Base-by-base conservation (phyloP, 2,797 vertebrate species). In the Sebastes melanostomus region DNA sequence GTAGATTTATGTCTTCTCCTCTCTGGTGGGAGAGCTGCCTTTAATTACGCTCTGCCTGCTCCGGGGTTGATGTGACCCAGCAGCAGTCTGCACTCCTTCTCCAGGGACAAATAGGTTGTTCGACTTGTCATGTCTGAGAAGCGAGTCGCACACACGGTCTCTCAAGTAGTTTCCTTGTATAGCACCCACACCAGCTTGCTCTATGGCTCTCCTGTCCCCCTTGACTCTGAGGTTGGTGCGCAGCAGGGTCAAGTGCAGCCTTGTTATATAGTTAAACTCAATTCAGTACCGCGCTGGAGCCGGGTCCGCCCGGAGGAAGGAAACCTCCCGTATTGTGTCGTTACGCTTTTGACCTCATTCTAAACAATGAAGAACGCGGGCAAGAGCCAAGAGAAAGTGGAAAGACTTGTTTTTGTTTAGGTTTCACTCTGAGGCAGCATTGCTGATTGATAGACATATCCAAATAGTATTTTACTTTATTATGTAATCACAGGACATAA, bases 41-140 rank as follows among this genome's bases (percentile, higher is more conserved):
- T 82, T 93, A 95, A 95, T 96, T 94, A 93, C 24, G 14, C 82
- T 84, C 84, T 77, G 86, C 78, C 81, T 81, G 84, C 80, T 88
- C 81, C 29, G 2, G 80, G 95, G 95, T 96, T 95, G 93, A 91
- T 81, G 91, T 96, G 96, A 96, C 96, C 95, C 89, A 94, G 90
- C 80, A 89, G 70, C 89, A 83, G 83, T 52, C 85, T 86, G 72
- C 72, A 8, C 85, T 78, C 9, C 38, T 80, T 85, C 92, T 92
- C 87, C 13, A 32, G 72, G 86, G 85, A 93, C 90, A 87, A 90
- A 93, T 91, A 80, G 85, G 93, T 91, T 84, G 86, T 92, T 92
- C 86, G 60, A 84, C 89, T 90, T 89, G 91, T 90, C 83, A 32
- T 88, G 87, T 89, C 86, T 90, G 78, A 88, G 77, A 85, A 84